Evolutionary conservation across 2,113 vertebrate genomes (phyloP), one percentile per base, ranked within the genome.

Genomic region (Brachyhypopomus occidentalis): DNA sequence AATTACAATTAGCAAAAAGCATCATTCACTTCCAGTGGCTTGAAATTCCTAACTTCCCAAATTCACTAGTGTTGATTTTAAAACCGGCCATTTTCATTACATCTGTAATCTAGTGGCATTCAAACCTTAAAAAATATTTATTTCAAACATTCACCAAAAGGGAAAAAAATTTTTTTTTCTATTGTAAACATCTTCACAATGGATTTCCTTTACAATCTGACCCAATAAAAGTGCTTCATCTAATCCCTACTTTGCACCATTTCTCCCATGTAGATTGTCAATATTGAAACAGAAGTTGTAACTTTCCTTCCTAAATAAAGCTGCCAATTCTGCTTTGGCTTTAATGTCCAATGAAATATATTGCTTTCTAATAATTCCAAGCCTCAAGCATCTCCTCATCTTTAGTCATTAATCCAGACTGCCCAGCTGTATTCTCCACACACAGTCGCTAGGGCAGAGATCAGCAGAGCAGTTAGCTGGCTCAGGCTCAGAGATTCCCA

Each of bases 161-260:
- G 75, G 70, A 48, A 30, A 30, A 30, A 30, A 2, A 75, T 71
- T 64, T 25, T 56, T 38, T 74, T 74, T 85, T 62, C 27, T 23
- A 8, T 22, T 83, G 77, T 83, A 83, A 85, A 85, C 73, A 80
- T 67, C 22, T 55, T 56, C 62, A 67, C 20, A 79, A 30, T 16
- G 45, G 66, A n/a, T 22, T 12, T 12, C 45, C 45, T 52, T 14
- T 52, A 52, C 8, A 52, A 76, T 45, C 59, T 78, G 23, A 78
- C 19, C 22, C 56, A 58, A 41, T 60, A 59, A 85, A 79, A 85
- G 84, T 85, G 77, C 80, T 85, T 71, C 14, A 73, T 19, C 72
- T 2, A 56, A 75, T 67, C 22, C 16, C 30, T 55, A 58, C 64
- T 67, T 79, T 71, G 30, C 74, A 56, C 30, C 52, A 74, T 72